phyloP scores from a whole-genome alignment of 2,888 invertebrate genomes.

The Branchellion lobata region DNA sequence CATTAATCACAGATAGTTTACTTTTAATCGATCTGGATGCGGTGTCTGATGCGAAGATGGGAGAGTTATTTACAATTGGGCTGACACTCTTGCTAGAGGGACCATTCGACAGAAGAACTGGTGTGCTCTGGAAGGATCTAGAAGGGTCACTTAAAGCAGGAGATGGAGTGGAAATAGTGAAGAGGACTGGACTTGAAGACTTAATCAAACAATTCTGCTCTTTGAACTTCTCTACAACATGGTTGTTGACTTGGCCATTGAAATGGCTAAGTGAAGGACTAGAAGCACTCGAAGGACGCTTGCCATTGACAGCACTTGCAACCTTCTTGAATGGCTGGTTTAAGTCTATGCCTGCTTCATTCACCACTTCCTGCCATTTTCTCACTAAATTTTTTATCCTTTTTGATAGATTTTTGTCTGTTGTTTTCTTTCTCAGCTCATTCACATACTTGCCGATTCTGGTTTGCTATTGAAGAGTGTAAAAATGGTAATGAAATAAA shows the following conservation, averaged over 20 bases:
- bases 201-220: not conserved
- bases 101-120: not conserved
- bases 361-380: constrained; percentile 73
- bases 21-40: not conserved
- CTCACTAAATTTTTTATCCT: constrained; percentile 87
- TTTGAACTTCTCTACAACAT: not conserved
- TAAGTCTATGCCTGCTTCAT: constrained; percentile 17
- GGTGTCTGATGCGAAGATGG: not conserved
- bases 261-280: constrained; percentile 49
- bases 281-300: constrained; percentile 54
- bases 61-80: constrained; percentile 28
- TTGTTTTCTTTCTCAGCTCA: constrained; percentile 81
- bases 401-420: constrained; percentile 79
- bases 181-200: not conserved
- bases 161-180: not conserved
- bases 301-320: constrained; percentile 50
- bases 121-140: not conserved
- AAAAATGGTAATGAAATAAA: not conserved
- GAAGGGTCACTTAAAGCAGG: not conserved
- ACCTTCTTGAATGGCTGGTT: constrained; percentile 3
- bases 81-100: not conserved
- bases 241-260: constrained; percentile 46
- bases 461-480: constrained; percentile 73
- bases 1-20: constrained; percentile 35
- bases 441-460: constrained; percentile 90